Evolutionary conservation across 2,888 invertebrate species (phyloP).

Genomic region (Agriopis aurantiaria): DNA sequence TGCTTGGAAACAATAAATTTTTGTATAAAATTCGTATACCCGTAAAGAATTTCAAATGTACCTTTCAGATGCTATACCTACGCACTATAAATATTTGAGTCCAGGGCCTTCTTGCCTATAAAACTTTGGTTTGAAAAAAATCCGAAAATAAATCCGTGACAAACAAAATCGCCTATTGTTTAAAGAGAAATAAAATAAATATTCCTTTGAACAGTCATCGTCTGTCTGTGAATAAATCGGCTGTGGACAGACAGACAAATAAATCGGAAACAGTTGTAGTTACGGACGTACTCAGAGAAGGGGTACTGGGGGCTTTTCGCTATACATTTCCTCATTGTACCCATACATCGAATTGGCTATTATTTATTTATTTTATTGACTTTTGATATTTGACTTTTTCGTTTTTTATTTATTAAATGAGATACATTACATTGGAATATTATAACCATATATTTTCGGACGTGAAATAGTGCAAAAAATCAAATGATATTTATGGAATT

Average conservation of each 20-base stretch:
- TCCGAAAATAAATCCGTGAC: conserved; percentile 42
- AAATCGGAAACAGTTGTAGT: conserved; percentile 44
- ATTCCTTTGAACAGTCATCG: conserved; percentile 41
- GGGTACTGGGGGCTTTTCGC: background rate
- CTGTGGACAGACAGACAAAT: conserved; percentile 45
- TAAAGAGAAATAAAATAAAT: conserved; percentile 35
- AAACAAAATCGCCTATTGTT: conserved; percentile 44
- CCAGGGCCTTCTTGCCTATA: conserved; percentile 27
- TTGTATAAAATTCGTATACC: background rate
- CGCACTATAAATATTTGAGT: conserved; percentile 14
- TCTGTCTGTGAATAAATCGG: conserved; percentile 41
- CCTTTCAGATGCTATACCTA: background rate
- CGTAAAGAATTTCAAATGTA: conserved; percentile 9
- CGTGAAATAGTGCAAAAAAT: too few relatives aligned
- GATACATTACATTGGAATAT: too few relatives aligned
- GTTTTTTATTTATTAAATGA: too few relatives aligned
- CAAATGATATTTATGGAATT: too few relatives aligned
- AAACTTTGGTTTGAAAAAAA: conserved; percentile 21
- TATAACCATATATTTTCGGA: too few relatives aligned
- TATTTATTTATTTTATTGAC: too few relatives aligned
- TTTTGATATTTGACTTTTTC: background rate
- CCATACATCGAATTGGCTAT: background rate
- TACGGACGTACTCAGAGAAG: conserved; percentile 26
- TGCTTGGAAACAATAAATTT: background rate
- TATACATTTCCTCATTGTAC: background rate